A percentile compares a stretch with the other conserved stretches of the same genome.
Conservation (phyloP, 2,888 invertebrate species). For the Gari tellinella region DNA sequence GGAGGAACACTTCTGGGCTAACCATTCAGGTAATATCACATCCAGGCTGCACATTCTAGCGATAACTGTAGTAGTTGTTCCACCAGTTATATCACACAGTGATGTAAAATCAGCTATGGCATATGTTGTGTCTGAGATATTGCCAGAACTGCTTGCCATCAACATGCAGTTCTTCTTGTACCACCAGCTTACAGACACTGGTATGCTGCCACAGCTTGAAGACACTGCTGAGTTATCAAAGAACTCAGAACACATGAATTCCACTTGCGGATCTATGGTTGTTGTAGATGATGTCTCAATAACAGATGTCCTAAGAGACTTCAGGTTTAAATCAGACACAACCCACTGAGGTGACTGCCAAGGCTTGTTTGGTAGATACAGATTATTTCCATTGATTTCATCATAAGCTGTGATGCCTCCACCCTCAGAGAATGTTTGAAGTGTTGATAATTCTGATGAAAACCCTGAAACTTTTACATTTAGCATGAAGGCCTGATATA, state of each 20-base stretch:
- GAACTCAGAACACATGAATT: constrained; percentile 55
- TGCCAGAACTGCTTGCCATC: constrained; percentile 50
- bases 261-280: constrained; percentile 26
- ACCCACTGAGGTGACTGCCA: constrained; percentile 74
- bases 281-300: constrained; percentile 19
- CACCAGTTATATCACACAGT: constrained; percentile 46
- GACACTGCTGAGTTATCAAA: constrained; percentile 50
- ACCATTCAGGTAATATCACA: constrained; percentile 60
- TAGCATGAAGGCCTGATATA: constrained; percentile 68
- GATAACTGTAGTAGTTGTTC: constrained; percentile 31
- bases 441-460: constrained; percentile 53
- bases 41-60: constrained; percentile 47
- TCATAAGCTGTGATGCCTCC: constrained; percentile 64
- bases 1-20: constrained; percentile 55
- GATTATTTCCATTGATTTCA: constrained; percentile 56
- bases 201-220: constrained; percentile 49
- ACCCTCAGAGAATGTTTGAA: constrained; percentile 69
- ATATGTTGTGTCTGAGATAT: constrained; percentile 49
- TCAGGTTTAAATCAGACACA: constrained; percentile 61
- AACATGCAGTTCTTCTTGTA: constrained; percentile 60
- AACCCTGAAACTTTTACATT: constrained; percentile 69
- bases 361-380: constrained; percentile 68
- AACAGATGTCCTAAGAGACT: constrained; percentile 25
- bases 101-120: constrained; percentile 63
- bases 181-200: constrained; percentile 49